Conservation (phyloP, 2,888 invertebrate genomes). For the Yponomeuta sedellus region DNA sequence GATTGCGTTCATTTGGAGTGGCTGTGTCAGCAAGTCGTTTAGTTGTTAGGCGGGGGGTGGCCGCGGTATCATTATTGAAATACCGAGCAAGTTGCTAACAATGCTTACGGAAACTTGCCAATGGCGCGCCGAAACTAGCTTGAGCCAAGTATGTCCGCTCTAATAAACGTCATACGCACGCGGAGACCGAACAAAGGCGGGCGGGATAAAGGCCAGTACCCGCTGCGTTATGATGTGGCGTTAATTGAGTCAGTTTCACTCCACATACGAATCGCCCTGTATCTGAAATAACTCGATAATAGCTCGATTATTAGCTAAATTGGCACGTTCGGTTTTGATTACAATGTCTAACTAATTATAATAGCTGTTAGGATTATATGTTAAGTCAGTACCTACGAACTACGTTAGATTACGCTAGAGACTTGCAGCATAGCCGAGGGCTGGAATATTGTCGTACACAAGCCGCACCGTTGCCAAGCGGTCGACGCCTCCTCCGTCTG, state of each 20-base stretch:
- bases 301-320: not conserved
- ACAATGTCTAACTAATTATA: too few relatives aligned
- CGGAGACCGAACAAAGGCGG: not conserved
- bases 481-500: not conserved
- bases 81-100: conserved; percentile 5
- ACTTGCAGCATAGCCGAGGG: not conserved
- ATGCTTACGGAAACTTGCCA: conserved; percentile 1
- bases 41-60: not conserved
- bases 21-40: not conserved
- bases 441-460: not conserved
- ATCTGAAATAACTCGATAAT: not conserved
- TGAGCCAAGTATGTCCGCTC: not conserved
- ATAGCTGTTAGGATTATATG: too few relatives aligned
- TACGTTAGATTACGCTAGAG: not conserved
- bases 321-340: not conserved
- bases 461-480: not conserved
- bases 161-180: conserved; percentile 7
- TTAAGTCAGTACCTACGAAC: not conserved
- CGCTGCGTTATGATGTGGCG: not conserved
- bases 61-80: not conserved
- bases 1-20: not conserved
- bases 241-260: not conserved
- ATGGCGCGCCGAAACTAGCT: not conserved
- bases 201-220: not conserved
- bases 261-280: not conserved